Evolutionary conservation across 2,113 vertebrate genomes (phyloP), one percentile per base, ranked within the genome.

Genomic region (Phrynosoma platyrhinos): DNA sequence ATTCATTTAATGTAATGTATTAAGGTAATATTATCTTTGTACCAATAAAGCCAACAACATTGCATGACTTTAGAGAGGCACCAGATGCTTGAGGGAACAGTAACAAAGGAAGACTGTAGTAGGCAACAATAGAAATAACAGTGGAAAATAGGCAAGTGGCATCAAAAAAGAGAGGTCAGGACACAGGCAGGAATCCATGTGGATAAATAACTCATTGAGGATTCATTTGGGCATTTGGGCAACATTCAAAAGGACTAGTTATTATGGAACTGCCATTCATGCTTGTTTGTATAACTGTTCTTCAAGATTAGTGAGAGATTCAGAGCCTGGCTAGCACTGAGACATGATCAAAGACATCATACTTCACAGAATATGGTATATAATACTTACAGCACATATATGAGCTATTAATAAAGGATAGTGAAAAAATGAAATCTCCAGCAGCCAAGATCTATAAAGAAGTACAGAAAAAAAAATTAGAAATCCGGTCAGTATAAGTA

Each of bases 1-100:
- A 62, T 93, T 94, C 32, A 77, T 86, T 85, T 90, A 89, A 12
- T 91, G 52, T 40, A 79, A 85, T 79, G 7, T 47, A 92, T 93
- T 87, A 87, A 92, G 91, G 84, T 40, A 58, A 16, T 82, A 66
- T 55, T 87, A 5, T 66, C 52, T 71, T 16, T 68, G 12, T 88
- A 87, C 25, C 88, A 89, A 88, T 40, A 83, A 40, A 83, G 85
- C 84, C 83, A 89, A 75, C 4, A 4, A 77, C 52, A 80, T 47
- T 25, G 84, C 83, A 88, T 9, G 55, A 91, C 92, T 86, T 83
- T 90, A 87, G 72, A 90, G 85, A 87, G 47, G 40, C 90, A 52
- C 23, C n/a, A 87, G 2, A 79, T 58, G 9, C 23, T 71, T 40
- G 3, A 84, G 82, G 36, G 1, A 36, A 1, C 68, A n/a, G 64